phyloP scores from a whole-genome alignment of 2,797 vertebrate genomes.

The Rhinella marina region DNA sequence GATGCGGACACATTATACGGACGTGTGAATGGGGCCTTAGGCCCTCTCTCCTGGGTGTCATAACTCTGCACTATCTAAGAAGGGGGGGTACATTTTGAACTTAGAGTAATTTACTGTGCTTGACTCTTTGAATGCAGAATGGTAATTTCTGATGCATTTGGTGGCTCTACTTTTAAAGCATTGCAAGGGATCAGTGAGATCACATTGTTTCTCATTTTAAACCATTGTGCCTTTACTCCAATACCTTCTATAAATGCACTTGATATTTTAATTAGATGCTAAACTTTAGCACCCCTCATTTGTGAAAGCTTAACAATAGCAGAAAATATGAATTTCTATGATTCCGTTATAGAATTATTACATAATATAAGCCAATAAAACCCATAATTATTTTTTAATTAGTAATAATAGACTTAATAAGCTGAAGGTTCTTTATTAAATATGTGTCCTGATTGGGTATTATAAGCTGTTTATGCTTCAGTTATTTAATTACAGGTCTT shows the following conservation, averaged over 20 bases:
- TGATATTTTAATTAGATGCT: background rate
- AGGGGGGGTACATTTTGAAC: too few relatives aligned
- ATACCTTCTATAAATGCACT: background rate
- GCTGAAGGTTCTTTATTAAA: slow-evolving; percentile 67
- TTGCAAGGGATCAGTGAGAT: too few relatives aligned
- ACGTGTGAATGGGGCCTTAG: too few relatives aligned
- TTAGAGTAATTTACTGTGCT: too few relatives aligned
- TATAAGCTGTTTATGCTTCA: slow-evolving; percentile 74
- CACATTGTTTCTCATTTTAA: background rate
- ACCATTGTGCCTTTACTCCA: background rate
- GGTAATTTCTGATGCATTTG: too few relatives aligned
- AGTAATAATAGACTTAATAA: slow-evolving; percentile 67
- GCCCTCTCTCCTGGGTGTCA: too few relatives aligned
- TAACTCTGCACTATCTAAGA: too few relatives aligned
- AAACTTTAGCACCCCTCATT: background rate
- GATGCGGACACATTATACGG: too few relatives aligned
- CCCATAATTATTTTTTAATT: slow-evolving; percentile 64
- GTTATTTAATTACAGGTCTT: slow-evolving; percentile 80
- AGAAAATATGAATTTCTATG: background rate
- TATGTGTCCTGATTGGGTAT: slow-evolving; percentile 67
- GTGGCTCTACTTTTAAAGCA: too few relatives aligned
- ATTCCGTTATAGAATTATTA: background rate
- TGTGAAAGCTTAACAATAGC: background rate
- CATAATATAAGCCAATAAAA: slow-evolving; percentile 49
- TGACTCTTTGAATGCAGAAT: too few relatives aligned